A percentile compares a stretch with the other conserved stretches of the same genome.
phyloP scores from a whole-genome alignment of 2,797 vertebrate species.

The Pipistrellus nathusii region DNA sequence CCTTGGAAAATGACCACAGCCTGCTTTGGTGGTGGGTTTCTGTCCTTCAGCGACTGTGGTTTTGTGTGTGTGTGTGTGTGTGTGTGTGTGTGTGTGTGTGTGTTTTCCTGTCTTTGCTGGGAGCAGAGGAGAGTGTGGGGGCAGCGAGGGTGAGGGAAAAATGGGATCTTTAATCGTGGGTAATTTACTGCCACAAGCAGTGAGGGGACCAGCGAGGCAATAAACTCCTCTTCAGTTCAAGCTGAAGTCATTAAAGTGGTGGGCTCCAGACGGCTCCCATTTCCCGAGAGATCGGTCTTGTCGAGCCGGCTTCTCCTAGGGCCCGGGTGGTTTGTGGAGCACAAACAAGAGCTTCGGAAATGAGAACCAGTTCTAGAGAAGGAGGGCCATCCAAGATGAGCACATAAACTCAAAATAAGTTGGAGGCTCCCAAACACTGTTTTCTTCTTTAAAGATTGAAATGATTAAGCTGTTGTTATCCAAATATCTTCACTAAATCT shows the following conservation, averaged over 20 bases:
- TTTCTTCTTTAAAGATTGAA: slow-evolving; percentile 58
- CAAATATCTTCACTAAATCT: slow-evolving; percentile 15
- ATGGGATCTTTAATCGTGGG: not conserved
- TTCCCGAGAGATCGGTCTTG: slow-evolving; percentile 38
- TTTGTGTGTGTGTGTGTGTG: not conserved
- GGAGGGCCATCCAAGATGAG: not conserved
- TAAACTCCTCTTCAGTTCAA: slow-evolving; percentile 61
- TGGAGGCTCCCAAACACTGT: slow-evolving; percentile 55
- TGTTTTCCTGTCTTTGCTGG: slow-evolving; percentile 59
- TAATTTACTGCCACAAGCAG: slow-evolving; percentile 70
- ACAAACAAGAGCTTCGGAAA: slow-evolving; percentile 16
- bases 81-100: not conserved
- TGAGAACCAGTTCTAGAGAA: slow-evolving; percentile 57
- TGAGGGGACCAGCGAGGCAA: slow-evolving; percentile 41
- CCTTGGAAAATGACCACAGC: slow-evolving; percentile 70
- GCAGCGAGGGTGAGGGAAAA: not conserved
- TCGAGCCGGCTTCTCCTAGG: slow-evolving; percentile 52
- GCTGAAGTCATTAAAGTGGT: slow-evolving; percentile 57
- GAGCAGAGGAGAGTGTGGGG: slow-evolving; percentile 40
- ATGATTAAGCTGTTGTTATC: slow-evolving; percentile 30
- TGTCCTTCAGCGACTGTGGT: slow-evolving; percentile 48
- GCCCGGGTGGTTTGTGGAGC: not conserved
- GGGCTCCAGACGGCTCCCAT: slow-evolving; percentile 49
- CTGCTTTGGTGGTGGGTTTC: slow-evolving; percentile 66
- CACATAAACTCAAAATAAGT: slow-evolving; percentile 61